Base-by-base conservation (phyloP, 2,797 vertebrate genomes). In the Enteromius mattozi region DNA sequence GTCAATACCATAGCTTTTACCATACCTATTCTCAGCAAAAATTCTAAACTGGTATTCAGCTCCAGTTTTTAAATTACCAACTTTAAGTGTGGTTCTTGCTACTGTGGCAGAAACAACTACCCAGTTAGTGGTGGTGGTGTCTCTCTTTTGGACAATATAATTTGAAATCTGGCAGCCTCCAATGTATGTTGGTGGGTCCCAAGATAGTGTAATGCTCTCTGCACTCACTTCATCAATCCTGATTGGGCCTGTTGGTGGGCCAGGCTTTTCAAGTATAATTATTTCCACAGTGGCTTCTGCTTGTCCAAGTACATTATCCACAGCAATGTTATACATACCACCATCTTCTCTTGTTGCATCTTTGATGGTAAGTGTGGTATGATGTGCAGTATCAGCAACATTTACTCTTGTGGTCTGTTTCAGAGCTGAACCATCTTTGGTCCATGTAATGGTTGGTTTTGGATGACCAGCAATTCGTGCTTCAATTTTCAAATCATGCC, bases 371-470 rank as follows among this genome's bases (percentile, higher is more conserved):
- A 99, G 91, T 75, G 95, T 95, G 87, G 97, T 99, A 37, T 94
- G 92, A 86, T 95, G 92, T 87, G 91, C 63, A 69, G 94, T 93
- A 90, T 98, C 96, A 0, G 92, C 95, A 72, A 99, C 95, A 93
- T 99, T 98, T 84, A 99, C 92, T 96, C 98, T 96, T 84, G 98
- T 99, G 5, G 98, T 99, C 92, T 99, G 97, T 88, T 97, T 99
- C 78, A 99, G 93, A 66, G 95, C 90, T 78, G 93, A 93, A 19
- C 96, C 96, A 92, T 99, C 97, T 92, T 99, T 99, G 80, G 94
- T 95, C 98, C 98, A 99, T 68, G 94, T 94, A 88, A 99, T 93
- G 5, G 94, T 96, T 91, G 98, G 98, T 85, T 97, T 98, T 89
- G 98, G 98, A 92, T 98, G 96, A 86, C 98, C 98, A 94, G 95